Percentiles rank a stretch among this genome's conserved stretches.
Conservation (phyloP, 2,797 vertebrate species). For the Lagorchestes hirsutus region DNA sequence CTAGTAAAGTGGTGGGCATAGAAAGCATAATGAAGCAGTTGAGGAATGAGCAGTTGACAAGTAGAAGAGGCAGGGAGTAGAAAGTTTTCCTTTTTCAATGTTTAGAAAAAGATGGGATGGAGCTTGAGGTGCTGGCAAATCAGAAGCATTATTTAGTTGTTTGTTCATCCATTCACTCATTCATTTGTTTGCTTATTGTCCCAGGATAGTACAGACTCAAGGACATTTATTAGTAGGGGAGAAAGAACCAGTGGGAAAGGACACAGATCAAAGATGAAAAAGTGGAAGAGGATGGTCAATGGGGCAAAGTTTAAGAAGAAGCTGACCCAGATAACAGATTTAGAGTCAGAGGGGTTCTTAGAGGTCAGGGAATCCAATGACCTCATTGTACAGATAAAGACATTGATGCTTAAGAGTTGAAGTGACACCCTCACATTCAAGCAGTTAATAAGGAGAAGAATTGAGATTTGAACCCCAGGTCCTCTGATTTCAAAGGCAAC, state of each 20-base stretch:
- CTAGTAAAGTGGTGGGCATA: not conserved
- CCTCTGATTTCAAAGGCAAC: not conserved
- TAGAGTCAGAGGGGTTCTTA: not conserved
- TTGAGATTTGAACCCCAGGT: not conserved
- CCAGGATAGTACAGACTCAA: not conserved
- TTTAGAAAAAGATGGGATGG: not conserved
- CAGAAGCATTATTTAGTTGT: not conserved
- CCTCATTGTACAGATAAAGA: not conserved
- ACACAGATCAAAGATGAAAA: not conserved
- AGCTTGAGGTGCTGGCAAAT: not conserved
- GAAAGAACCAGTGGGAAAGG: not conserved
- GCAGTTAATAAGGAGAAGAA: not conserved
- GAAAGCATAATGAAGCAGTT: not conserved
- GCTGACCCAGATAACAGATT: not conserved
- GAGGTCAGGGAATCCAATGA: not conserved
- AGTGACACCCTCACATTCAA: not conserved
- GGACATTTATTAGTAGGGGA: not conserved
- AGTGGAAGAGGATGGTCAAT: not conserved
- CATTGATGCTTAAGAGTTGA: not conserved
- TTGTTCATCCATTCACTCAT: not conserved
- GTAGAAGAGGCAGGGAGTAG: not conserved
- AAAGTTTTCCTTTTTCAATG: not conserved
- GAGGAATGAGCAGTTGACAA: not conserved
- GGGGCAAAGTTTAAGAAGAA: not conserved
- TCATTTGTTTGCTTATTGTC: not conserved